Conservation (phyloP, 2,113 vertebrate genomes). For the Chaetodon auriga region DNA sequence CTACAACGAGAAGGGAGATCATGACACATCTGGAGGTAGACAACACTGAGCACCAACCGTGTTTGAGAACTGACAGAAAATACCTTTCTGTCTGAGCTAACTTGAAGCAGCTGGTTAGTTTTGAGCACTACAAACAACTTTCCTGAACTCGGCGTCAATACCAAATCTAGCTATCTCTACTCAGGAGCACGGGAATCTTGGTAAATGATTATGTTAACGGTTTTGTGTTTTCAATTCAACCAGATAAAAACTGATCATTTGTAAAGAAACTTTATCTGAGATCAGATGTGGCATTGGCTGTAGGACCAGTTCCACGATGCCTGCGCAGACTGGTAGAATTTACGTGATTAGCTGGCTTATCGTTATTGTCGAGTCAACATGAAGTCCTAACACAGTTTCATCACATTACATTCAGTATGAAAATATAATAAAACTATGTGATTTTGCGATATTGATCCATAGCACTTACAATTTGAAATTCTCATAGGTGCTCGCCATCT, state of each 20-base stretch:
- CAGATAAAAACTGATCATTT: rapidly evolving
- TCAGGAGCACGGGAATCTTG: background rate
- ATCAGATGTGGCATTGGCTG: background rate
- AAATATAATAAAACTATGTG: background rate
- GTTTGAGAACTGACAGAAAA: background rate
- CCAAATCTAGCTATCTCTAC: too few species aligned
- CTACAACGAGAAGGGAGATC: too few species aligned
- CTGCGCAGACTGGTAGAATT: too few species aligned
- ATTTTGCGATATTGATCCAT: background rate
- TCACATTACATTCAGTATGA: rapidly evolving
- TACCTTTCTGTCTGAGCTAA: background rate
- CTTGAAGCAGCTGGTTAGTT: background rate
- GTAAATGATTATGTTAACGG: too few species aligned
- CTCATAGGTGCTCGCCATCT: slow-evolving; percentile 83
- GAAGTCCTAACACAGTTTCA: background rate
- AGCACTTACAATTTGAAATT: slow-evolving; percentile 82
- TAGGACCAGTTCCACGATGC: background rate
- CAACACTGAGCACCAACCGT: background rate
- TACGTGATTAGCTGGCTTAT: background rate
- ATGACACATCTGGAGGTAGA: background rate
- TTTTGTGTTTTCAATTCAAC: too few species aligned
- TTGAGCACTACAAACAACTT: background rate
- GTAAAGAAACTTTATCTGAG: background rate
- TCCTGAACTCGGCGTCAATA: background rate
- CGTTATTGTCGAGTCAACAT: background rate